Percentiles rank a stretch among this genome's conserved stretches.
Conservation (phyloP, 2,797 vertebrate species). For the Brachyalestes nurse region DNA sequence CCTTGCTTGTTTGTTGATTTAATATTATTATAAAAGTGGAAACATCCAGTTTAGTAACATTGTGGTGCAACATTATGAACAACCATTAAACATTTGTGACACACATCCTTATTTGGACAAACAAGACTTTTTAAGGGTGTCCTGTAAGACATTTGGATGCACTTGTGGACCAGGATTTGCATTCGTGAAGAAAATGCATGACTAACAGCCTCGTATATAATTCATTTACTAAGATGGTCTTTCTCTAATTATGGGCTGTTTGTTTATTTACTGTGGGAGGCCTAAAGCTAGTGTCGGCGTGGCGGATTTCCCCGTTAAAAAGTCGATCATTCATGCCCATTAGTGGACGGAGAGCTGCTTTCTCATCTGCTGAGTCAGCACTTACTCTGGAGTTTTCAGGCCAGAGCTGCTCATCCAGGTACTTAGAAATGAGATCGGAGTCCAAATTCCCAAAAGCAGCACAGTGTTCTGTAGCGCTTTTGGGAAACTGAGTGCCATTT, state of each 20-base stretch:
- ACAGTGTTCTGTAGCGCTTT: neutral
- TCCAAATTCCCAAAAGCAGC: constrained; percentile 27
- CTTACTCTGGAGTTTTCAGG: constrained; percentile 18
- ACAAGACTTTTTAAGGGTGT: neutral
- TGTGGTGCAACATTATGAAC: neutral
- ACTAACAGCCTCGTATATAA: neutral
- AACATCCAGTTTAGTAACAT: neutral
- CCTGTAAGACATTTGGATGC: neutral
- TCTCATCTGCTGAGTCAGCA: constrained; percentile 33
- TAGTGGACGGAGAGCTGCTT: constrained; percentile 9
- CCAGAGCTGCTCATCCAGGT: neutral
- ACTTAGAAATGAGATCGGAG: constrained; percentile 8
- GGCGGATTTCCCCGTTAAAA: constrained; percentile 19
- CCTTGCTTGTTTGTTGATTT: neutral
- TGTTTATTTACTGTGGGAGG: neutral
- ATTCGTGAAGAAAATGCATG: no score
- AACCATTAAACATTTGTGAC: no score
- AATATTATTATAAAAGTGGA: neutral
- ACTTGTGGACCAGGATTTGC: no score
- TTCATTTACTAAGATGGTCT: neutral
- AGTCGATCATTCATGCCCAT: constrained; percentile 18
- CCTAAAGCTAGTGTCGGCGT: constrained; percentile 7
- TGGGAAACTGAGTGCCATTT: neutral
- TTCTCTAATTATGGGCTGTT: neutral
- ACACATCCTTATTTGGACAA: no score